Conservation (phyloP, 1,140 invertebrate genomes). For the fruit fly (Drosophila melanogaster) region Release_6_plus_ISO1_MT NT_033779.5:9685501-9686000, state of each 20-base stretch:
- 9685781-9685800: conserved; percentile 6
- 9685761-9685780: background rate
- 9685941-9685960: conserved; percentile 37
- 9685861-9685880: conserved; percentile 10
- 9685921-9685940: conserved; percentile 57
- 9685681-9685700: background rate
- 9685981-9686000: background rate
- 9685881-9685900: conserved; percentile 30
- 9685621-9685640: no score
- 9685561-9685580: conserved; percentile 8
- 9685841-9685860: conserved; percentile 10
- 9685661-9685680: no score
- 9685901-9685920: conserved; percentile 57
- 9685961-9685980: background rate
- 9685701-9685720: background rate
- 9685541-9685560: conserved; percentile 31
- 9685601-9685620: background rate
- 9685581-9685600: background rate
- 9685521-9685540: conserved; percentile 11
- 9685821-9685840: background rate
- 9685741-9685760: no score
- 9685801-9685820: conserved; percentile 5
- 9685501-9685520: conserved; percentile 15
- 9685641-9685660: no score
- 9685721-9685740: no score